Percentiles rank a stretch among this genome's conserved stretches.
Conservation (phyloP, 2,113 vertebrate genomes). For the Raja brachyura region DNA sequence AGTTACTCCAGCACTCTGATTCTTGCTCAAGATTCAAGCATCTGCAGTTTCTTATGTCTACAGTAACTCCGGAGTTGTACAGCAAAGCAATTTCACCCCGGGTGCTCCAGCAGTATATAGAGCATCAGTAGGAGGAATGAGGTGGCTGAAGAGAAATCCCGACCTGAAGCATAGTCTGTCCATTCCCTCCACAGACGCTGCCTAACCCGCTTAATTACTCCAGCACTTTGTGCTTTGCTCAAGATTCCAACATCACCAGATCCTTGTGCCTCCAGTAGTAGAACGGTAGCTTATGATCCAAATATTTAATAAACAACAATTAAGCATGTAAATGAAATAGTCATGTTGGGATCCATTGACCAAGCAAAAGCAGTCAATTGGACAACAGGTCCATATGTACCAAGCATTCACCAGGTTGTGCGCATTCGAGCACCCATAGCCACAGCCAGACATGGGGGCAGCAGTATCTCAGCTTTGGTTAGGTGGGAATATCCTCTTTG, state of each 20-base stretch:
- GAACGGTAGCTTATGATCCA: not conserved
- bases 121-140: not conserved
- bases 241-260: too few species aligned
- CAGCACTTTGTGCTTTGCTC: too few species aligned
- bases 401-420: not conserved
- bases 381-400: too few species aligned
- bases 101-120: not conserved
- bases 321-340: not conserved
- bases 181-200: too few species aligned
- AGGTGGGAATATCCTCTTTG: not conserved
- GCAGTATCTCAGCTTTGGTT: not conserved
- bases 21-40: too few species aligned
- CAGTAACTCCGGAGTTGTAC: not conserved
- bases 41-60: too few species aligned
- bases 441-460: not conserved
- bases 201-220: too few species aligned
- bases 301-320: not conserved
- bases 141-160: too few species aligned
- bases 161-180: too few species aligned
- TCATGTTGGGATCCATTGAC: not conserved
- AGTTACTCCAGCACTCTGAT: too few species aligned
- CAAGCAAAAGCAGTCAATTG: not conserved
- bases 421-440: too few species aligned
- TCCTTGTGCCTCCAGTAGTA: too few species aligned
- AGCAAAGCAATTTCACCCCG: not conserved